A percentile compares a stretch with the other conserved stretches of the same genome.
These are phyloP conservation scores for Apogon talboti DNA, from an alignment of 2,797 vertebrate genomes.

Conservation along the genomic window DNA sequence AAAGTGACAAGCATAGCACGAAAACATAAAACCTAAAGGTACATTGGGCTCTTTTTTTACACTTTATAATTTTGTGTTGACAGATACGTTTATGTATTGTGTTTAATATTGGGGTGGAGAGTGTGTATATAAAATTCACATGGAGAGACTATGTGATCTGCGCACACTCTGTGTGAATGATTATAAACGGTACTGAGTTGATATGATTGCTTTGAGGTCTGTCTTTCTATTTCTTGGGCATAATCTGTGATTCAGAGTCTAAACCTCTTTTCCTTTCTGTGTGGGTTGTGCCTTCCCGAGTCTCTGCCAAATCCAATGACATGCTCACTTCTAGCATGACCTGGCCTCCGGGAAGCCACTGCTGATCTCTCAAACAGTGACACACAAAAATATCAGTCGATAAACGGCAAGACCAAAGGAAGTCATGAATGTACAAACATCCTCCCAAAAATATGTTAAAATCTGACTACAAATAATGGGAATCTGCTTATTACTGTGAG, in stretches of 20 bases:
- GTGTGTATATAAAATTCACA: neutral
- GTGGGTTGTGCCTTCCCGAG: conserved; percentile 51
- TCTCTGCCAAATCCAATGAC: conserved; percentile 59
- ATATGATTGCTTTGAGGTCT: conserved; percentile 40
- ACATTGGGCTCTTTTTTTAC: neutral
- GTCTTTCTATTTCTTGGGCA: conserved; percentile 20
- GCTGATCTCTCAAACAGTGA: conserved; percentile 42
- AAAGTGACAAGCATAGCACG: conserved; percentile 8
- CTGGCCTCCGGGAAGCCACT: conserved; percentile 38
- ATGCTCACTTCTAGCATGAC: conserved; percentile 49
- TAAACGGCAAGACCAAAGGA: neutral
- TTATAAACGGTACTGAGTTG: conserved; percentile 5
- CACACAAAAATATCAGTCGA: conserved; percentile 2
- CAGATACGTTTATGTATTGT: too few species aligned
- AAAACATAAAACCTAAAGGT: neutral
- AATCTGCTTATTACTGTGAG: too few species aligned
- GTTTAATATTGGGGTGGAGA: too few species aligned
- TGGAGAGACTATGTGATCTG: conserved; percentile 6
- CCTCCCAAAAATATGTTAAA: neutral
- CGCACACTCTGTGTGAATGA: conserved; percentile 2
- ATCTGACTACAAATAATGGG: neutral
- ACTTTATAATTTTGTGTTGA: too few species aligned
- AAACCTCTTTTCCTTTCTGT: conserved; percentile 33
- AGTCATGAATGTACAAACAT: too few species aligned
- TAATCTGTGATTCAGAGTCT: conserved; percentile 37